Base-by-base conservation (phyloP, 2,888 invertebrate genomes). In the Coelopa pilipes region DNA sequence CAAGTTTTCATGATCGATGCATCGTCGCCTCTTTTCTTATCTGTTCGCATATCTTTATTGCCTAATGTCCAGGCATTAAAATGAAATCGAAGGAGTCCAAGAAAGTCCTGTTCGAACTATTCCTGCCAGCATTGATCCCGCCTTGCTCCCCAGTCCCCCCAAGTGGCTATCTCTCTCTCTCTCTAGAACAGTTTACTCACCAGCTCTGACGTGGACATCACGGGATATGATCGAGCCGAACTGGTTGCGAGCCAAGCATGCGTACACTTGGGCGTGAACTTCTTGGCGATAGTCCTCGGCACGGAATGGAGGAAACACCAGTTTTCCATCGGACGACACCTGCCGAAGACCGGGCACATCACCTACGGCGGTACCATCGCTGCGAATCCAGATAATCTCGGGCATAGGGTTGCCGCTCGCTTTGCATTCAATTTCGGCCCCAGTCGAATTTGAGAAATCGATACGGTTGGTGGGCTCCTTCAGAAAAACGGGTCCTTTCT, bases 371-470 rank as follows among this genome's bases (percentile, higher is more conserved):
- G 93, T 93, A 74, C 97, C 97, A 88, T 97, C 96, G 79, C 93
- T 92, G 81, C 95, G 92, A 70, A 96, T 93, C 97, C 97, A 98
- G 84, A 96, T 95, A 80, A 97, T 94, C 87, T 95, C 94, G 72
- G 97, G 96, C 79, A 94, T 91, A 24, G 97, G 97, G 81, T 94
- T 94, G 79, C 96, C 97, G 82, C 94, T 91, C 15, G 96, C 96
- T 79, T 95, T 93, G 87, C 97, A 98, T 87, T 96, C 96, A 76
- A 97, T 95, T 81, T 94, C 93, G 76, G 96, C 94, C 82, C 97
- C 97, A 74, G 96, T 96, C 80, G 96, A 96, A 88, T 97, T 97
- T 80, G 96, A 96, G 89, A 97, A 97, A 88, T 96, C 96, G 79
- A 97, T 92, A 82, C 95, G 92, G 88, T 96, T 95, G 77, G 94